Conservation (phyloP, 1,140 invertebrate species). For the Cotesia chilonis region DNA sequence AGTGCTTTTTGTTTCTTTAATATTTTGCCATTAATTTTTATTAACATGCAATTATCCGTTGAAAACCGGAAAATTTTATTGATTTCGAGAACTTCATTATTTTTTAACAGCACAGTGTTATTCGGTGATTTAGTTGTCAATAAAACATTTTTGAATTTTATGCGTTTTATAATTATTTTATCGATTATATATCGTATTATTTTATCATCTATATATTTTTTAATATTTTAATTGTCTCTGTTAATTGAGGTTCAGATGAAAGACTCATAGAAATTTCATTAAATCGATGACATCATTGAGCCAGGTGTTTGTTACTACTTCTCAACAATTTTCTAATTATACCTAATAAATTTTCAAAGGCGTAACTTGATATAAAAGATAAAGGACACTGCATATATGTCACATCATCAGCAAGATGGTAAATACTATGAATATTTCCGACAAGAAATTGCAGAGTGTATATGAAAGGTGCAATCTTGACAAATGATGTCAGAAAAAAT, state of each 20-base stretch:
- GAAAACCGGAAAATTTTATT: slow-evolving; percentile 18
- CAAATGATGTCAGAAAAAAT: slow-evolving; percentile 37
- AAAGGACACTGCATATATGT: slow-evolving; percentile 28
- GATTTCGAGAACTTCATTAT: slow-evolving; percentile 28
- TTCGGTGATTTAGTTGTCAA: slow-evolving; percentile 24
- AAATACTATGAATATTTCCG: slow-evolving; percentile 42
- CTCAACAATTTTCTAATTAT: slow-evolving; percentile 27
- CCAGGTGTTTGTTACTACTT: slow-evolving; percentile 20
- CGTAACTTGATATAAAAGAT: slow-evolving; percentile 17
- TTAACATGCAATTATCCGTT: not conserved
- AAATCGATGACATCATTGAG: slow-evolving; percentile 29
- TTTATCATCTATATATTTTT: not conserved
- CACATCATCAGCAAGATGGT: slow-evolving; percentile 37
- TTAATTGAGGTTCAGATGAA: not conserved
- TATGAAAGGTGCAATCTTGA: slow-evolving; percentile 23
- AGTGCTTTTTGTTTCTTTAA: slow-evolving; percentile 21
- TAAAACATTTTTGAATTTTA: slow-evolving; percentile 11
- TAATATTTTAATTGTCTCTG: not conserved
- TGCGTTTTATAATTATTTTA: not conserved
- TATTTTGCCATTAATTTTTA: slow-evolving; percentile 7
- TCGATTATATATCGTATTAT: not conserved
- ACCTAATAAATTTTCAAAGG: slow-evolving; percentile 32
- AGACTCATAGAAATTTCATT: slow-evolving; percentile 11
- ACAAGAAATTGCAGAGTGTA: slow-evolving; percentile 35
- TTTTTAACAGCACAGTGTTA: slow-evolving; percentile 25